phyloP scores from a whole-genome alignment of 2,888 invertebrate genomes.

The Ctenicera cuprea region DNA sequence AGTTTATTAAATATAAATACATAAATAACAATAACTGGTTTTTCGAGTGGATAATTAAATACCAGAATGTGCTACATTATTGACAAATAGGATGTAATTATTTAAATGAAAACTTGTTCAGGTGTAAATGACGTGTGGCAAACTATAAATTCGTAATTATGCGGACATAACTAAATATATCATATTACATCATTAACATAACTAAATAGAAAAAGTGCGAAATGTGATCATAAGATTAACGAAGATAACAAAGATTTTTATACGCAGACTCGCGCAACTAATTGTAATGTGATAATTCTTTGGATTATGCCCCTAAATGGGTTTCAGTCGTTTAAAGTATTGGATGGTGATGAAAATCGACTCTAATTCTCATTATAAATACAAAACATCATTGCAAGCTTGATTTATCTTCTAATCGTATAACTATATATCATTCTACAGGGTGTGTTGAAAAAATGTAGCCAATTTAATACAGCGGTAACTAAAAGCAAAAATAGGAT shows the following conservation, averaged over 20 bases:
- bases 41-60: conserved; percentile 30
- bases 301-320: conserved; percentile 29
- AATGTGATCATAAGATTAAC: conserved; percentile 21
- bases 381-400: no score
- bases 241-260: conserved; percentile 21
- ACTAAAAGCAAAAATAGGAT: no score
- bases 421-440: no score
- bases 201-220: conserved; percentile 39
- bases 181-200: conserved; percentile 50
- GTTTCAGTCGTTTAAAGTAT: conserved; percentile 18
- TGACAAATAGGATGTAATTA: conserved; percentile 46
- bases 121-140: conserved; percentile 41
- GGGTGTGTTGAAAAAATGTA: no score
- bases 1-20: conserved; percentile 6
- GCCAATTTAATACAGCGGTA: no score
- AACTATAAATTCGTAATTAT: conserved; percentile 48
- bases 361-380: no score
- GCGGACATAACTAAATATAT: conserved; percentile 42
- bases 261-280: conserved; percentile 2
- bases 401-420: no score
- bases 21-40: conserved; percentile 38
- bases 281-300: conserved; percentile 25
- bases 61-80: conserved; percentile 32
- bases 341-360: no score
- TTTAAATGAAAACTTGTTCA: conserved; percentile 45